Evolutionary conservation across 2,797 vertebrate genomes (phyloP), one percentile per base, ranked within the genome.

Genomic region (Todus mexicanus): DNA sequence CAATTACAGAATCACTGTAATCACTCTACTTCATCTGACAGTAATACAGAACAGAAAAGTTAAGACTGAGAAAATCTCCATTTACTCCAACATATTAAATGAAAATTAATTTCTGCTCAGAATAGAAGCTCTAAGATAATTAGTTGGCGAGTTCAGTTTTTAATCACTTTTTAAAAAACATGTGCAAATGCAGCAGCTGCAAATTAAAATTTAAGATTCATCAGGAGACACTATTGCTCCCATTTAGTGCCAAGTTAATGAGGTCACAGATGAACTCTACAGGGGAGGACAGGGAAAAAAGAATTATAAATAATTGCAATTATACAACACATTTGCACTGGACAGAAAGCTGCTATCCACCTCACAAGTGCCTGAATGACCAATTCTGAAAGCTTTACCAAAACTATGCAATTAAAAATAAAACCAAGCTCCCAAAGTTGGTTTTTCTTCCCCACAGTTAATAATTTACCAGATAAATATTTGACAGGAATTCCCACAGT

Each of bases 401-500:
- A 33, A 95, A 48, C 9, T 4, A 21, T 8, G 31, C 37, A 33
- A 48, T 33, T 21, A 15, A 68, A 47, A 21, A 23, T 21, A 82
- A 89, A 83, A 26, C 31, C 53, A 35, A 68, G 29, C 19, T 87
- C 42, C 10, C 2, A 1, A 37, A 25, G n/a, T 33, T 10, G n/a
- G 23, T 77, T 87, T 90, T 90, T 31, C 72, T 43, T 72, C 40
- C 35, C n/a, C 31, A 7, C 15, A 26, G 85, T 90, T 91, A 78
- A 92, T 91, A 71, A 87, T 91, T 92, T 35, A 85, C 88, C 59
- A 31, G 83, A 80, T 50, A 77, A 94, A 87, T 72, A 90, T 77
- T 81, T 78, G 83, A 69, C 56, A 57, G 70, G 60, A 72, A 81
- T 84, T 86, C 88, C 85, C 85, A 61, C 72, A 17, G 78, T 22